Base-by-base conservation (phyloP, 2,888 invertebrate species). In the Quadroppia sp. region DNA sequence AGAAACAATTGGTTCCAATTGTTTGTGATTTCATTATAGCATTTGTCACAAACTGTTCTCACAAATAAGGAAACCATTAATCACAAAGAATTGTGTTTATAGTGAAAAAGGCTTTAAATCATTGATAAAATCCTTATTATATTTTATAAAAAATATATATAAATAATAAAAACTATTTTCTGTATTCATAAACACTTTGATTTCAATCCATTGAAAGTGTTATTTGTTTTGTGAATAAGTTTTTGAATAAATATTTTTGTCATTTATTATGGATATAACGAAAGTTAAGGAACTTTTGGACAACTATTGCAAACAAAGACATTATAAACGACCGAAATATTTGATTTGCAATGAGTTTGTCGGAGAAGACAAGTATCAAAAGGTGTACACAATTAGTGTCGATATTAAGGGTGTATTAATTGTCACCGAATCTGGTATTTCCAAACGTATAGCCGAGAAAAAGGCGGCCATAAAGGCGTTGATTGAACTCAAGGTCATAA, bases 361-460 rank as follows among this genome's bases (percentile, higher is more conserved):
- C 7, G 28, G 23, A 7, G 56, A 59, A 4, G 23, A 28, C 2
- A 20, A 28, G 2, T 59, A 59, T 15, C 2, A 59, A 59, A 59
- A 59, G 30, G 9, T 59, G 28, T 59, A 59, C 28, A 59, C 56
- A 25, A 30, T 59, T 17, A 59, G 56, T 30, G 25, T 25, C 28
- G 56, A 59, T 25, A 30, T 59, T 30, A 59, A 59, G 30, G 56
- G 56, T 59, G 30, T 59, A 30, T 15, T 59, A 17, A 59, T 1
- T 15, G 56, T 59, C 1, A 30, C 56, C 56, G 56, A 59, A 13
- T 59, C 56, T 11, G 56, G 28, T 1, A 59, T 59, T 2, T 59
- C 56, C 28, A 20, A 20, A 28, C 28, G 56, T 23, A 59, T 59
- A 28, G 56, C 56, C 17, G 56, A 59, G 56, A 59, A 59, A 59